Base-by-base conservation (phyloP, 2,888 invertebrate species). In the Dugesia japonica region DNA sequence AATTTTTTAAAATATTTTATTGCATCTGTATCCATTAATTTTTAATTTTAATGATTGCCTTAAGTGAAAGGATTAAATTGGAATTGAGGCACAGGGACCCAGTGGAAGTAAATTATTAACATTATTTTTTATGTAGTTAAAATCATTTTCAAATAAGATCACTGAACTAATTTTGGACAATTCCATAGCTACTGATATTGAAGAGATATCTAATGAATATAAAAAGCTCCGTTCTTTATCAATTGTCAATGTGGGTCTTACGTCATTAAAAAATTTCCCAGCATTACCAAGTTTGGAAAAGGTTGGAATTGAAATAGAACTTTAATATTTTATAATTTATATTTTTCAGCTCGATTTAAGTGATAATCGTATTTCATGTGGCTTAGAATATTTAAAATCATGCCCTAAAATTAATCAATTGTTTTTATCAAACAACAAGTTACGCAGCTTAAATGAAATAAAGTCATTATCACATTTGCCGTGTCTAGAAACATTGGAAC, bases 381-480 rank as follows among this genome's bases (percentile, higher is more conserved):
- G 94, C 77, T 88, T 97, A 79, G 91, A 92, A 85, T 88, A 91
- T 82, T 88, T 95, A 79, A 90, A 90, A 23, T 72, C 31, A 80
- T 92, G 93, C 86, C 90, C 92, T 80, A 92, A 91, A 85, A 86
- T 97, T 81, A 90, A 91, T 84, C 89, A 91, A 85, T 88, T 98
- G 78, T 94, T 93, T 86, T 88, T 98, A 81, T 92, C 94, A 83
- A 94, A 94, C 77, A 98, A 98, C 86, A 94, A 91, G 88, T 92
- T 97, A 81, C 93, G 91, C 87, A 92, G 94, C 86, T 87, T 95
- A 82, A 92, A 91, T 81, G 89, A 92, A 73, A 86, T 97, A 81
- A 91, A 93, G 85, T 92, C 94, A 26, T 82, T 89, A 84, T 88
- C 89, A 84, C 85, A 86, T 82, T 90, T 94, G 83, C 89, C 89